Conservation (phyloP, 2,888 invertebrate genomes). For the Drosophila pullipes region DNA sequence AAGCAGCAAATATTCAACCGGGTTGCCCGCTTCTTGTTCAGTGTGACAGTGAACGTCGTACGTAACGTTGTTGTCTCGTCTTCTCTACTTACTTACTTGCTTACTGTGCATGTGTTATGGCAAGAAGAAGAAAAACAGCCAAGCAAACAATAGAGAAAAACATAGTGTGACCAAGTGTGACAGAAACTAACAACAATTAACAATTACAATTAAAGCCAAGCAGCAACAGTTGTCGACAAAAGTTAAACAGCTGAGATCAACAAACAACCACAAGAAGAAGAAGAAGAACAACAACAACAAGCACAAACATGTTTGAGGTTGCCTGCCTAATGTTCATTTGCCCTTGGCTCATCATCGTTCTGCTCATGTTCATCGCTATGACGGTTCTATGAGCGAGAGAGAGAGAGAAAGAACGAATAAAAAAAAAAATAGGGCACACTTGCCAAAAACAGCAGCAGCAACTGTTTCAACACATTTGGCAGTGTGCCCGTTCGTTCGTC, state of each 20-base stretch:
- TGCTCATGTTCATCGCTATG: constrained; percentile 89
- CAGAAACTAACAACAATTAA: constrained; percentile 7
- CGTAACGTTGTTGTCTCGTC: constrained; percentile 55
- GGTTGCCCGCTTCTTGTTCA: constrained; percentile 44
- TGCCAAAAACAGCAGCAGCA: constrained; percentile 34
- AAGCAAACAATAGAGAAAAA: constrained; percentile 5
- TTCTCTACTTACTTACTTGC: constrained; percentile 30
- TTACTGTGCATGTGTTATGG: background rate
- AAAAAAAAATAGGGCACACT: constrained; percentile 68
- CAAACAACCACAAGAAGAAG: constrained; percentile 15
- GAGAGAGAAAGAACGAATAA: constrained; percentile 4
- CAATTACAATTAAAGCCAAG: constrained; percentile 5
- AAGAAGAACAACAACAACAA: constrained; percentile 18
- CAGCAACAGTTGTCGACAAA: constrained; percentile 66
- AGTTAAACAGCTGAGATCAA: constrained; percentile 33
- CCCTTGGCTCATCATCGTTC: constrained; percentile 89
- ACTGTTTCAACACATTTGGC: constrained; percentile 74
- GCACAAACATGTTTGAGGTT: constrained; percentile 82
- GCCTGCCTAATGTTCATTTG: constrained; percentile 89
- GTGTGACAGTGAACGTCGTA: constrained; percentile 81
- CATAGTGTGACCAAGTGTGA: constrained; percentile 23
- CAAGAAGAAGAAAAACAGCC: constrained; percentile 3
- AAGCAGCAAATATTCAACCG: constrained; percentile 39
- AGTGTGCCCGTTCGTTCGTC: constrained; percentile 69
- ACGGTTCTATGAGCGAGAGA: constrained; percentile 86